phyloP scores from a whole-genome alignment of 2,797 vertebrate species.

The Crax fasciolata region DNA sequence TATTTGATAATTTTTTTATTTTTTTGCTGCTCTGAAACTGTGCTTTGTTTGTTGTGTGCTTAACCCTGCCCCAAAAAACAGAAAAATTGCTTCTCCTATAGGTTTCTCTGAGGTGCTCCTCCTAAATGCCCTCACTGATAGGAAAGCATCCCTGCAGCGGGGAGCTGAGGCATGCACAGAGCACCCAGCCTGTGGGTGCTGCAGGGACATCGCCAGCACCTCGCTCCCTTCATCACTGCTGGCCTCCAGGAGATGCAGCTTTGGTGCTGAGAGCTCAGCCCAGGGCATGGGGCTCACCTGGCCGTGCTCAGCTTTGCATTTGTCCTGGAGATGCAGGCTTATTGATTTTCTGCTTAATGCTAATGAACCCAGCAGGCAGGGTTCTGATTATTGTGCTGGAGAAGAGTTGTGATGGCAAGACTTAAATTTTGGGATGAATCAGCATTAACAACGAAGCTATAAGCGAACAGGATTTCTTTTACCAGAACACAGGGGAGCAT shows the following conservation, averaged over 20 bases:
- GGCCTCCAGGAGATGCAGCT: background rate
- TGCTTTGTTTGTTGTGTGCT: background rate
- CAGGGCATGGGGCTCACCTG: background rate
- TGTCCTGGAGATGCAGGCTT: background rate
- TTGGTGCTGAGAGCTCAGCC: background rate
- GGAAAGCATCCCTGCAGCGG: background rate
- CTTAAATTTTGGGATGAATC: slow-evolving; percentile 17
- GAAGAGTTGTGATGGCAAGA: background rate
- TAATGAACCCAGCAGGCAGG: slow-evolving; percentile 32
- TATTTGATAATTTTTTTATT: background rate
- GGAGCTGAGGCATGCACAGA: background rate
- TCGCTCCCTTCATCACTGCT: background rate
- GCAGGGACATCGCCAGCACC: background rate
- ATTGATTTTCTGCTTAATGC: background rate
- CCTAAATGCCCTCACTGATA: background rate
- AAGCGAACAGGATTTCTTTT: background rate
- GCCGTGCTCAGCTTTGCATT: background rate
- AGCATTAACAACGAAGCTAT: background rate
- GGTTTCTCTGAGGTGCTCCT: background rate
- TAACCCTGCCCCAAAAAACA: background rate
- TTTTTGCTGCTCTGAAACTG: background rate
- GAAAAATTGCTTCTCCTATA: background rate
- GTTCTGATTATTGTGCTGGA: background rate
- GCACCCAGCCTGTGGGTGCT: background rate
- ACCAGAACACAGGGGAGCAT: background rate